Evolutionary conservation across 2,797 vertebrate species (phyloP).

Genomic region (Amniataba percoides): DNA sequence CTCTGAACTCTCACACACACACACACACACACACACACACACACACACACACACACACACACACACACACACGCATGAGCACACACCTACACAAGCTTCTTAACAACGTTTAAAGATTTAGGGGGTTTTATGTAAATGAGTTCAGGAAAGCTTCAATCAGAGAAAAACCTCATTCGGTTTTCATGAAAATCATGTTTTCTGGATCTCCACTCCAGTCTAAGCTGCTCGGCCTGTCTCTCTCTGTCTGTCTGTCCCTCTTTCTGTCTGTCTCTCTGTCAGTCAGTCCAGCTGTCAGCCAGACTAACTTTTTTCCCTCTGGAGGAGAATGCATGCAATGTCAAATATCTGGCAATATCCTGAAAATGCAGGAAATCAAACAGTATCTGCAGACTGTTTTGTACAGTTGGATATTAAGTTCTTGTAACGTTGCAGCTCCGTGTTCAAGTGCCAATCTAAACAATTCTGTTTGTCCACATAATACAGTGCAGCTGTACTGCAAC

Average conservation of each 20-base stretch:
- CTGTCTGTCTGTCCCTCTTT: slow-evolving; percentile 13
- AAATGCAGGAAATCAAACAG: slow-evolving; percentile 37
- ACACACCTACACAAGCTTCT: slow-evolving; percentile 51
- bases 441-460: slow-evolving; percentile 17
- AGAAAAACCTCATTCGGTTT: slow-evolving; percentile 44
- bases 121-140: slow-evolving; percentile 56
- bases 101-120: slow-evolving; percentile 55
- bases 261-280: slow-evolving; percentile 17
- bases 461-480: slow-evolving; percentile 20
- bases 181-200: slow-evolving; percentile 41
- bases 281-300: slow-evolving; percentile 32
- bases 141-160: slow-evolving; percentile 54
- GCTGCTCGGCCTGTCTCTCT: slow-evolving; percentile 33
- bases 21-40: slow-evolving; percentile 11
- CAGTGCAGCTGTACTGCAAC: slow-evolving; percentile 13
- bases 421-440: slow-evolving; percentile 11
- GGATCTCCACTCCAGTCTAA: slow-evolving; percentile 38
- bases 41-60: slow-evolving; percentile 24
- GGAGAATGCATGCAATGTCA: slow-evolving; percentile 59
- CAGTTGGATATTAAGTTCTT: slow-evolving; percentile 17
- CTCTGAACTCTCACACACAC: slow-evolving; percentile 5
- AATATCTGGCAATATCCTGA: slow-evolving; percentile 74
- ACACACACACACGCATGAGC: not conserved
- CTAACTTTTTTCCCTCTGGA: slow-evolving; percentile 30
- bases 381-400: slow-evolving; percentile 39